Evolutionary conservation across 2,888 invertebrate genomes (phyloP), one percentile per base, ranked within the genome.

Genomic region (Neuroscelio doddi): DNA sequence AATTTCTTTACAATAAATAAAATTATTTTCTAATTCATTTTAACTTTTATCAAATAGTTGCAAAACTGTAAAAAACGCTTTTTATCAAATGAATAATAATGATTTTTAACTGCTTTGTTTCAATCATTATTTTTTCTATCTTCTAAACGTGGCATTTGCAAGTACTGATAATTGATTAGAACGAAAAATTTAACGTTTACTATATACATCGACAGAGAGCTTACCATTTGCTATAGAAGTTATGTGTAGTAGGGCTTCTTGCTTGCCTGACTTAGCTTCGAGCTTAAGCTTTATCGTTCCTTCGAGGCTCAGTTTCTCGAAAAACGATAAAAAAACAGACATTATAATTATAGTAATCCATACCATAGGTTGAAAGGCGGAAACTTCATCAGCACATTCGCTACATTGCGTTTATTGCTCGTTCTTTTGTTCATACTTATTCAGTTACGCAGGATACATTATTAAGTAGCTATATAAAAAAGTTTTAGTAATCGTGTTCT

Each of bases 371-470:
- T 34, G 32, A 34, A 46, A 46, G 8, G 34, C 24, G 26, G 47
- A 47, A 47, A 34, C 26, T 47, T 47, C 47, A 47, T 47, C 47
- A 47, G 47, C 47, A 47, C 47, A 47, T 47, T 34, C 26, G n/a
- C 46, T 46, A 12, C 24, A 24, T 34, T 14, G 36, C 24, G 26
- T 36, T 47, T 47, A 47, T 34, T 47, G 24, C 47, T 36, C 36
- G 21, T 47, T 47, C 47, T 47, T 26, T 34, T 47, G 36, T 34
- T 24, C 17, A 30, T 15, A 34, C 24, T 47, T 47, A 47, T 47
- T 34, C 34, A 34, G 24, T 34, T 14, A 47, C 21, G 36, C 34
- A 26, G 24, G 34, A 34, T 12, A 10, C 7, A 47, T 47, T 47
- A 47, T 38, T 15, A 3, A 47, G 36, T 36, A 36, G 24, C 5